Evolutionary conservation across 35 echinoderm and acorn worm species (phyloP).

Genomic region (Apostichopus californicus): DNA sequence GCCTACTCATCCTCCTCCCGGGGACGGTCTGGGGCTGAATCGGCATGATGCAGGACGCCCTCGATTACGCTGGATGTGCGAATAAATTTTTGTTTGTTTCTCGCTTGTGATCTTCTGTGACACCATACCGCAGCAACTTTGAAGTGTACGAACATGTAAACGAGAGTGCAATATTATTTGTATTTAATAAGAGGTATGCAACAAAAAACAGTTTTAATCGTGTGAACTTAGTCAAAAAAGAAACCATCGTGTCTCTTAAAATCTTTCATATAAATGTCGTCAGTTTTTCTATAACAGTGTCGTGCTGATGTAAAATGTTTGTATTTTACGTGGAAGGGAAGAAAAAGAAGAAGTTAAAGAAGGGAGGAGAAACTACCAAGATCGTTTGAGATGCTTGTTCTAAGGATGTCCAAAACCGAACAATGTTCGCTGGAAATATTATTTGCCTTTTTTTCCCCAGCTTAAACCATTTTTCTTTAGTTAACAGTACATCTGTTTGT

Average conservation of each 20-base stretch:
- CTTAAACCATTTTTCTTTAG: no score
- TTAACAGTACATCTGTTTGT: no score
- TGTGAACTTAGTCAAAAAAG: not conserved
- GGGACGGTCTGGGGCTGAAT: not conserved
- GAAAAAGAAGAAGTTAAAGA: no score
- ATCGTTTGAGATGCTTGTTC: no score
- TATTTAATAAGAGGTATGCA: not conserved
- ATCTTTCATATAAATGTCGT: not conserved
- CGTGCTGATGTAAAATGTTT: no score
- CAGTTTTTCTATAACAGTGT: not conserved
- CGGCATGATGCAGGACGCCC: constrained; percentile 23
- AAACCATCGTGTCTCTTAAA: not conserved
- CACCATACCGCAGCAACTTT: not conserved
- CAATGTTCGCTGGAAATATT: no score
- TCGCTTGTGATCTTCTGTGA: not conserved
- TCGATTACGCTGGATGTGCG: constrained; percentile 28
- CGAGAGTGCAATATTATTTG: constrained; percentile 28
- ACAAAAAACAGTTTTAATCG: not conserved
- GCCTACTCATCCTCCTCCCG: not conserved
- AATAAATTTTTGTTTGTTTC: not conserved
- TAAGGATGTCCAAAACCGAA: no score
- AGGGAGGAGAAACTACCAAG: no score
- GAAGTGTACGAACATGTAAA: constrained; percentile 8
- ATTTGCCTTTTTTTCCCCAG: no score
- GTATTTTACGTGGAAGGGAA: no score